Evolutionary conservation across 2,113 vertebrate genomes (phyloP), one percentile per base, ranked within the genome.

Genomic region (human (Homo sapiens)): DNA sequence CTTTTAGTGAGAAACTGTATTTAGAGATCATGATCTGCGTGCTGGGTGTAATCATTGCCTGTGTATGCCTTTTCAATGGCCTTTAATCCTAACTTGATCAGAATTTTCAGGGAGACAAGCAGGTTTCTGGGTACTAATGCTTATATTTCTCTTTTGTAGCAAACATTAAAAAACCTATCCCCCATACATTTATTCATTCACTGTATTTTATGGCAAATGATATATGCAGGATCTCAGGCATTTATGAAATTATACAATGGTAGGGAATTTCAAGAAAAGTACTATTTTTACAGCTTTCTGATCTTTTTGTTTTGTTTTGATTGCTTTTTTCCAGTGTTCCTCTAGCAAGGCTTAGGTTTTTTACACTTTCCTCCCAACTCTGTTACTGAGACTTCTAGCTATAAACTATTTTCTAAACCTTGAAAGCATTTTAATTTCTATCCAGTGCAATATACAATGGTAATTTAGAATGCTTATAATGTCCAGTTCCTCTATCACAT

Each of bases 91-190:
- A 73, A 81, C 64, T 75, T 61, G 70, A 81, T 89, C 27, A 79
- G 61, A 48, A 61, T 73, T 91, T 90, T 97, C 76, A 92, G 30
- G 55, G 86, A 85, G 22, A 48, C 6, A 40, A 78, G 43, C 50
- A 85, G 32, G 43, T 80, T 14, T 59, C 32, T 70, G 43, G 32
- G 17, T 81, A 14, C 61, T 72, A 12, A 38, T 3, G 11, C 55
- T 93, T 87, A 45, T 80, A 40, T 84, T 89, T 92, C 30, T 93
- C n/a, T 43, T 92, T 96, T 72, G 55, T 84, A 84, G 55, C 18
- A 93, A 18, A 90, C 10, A 57, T 55, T 80, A 89, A 57, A 91
- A 94, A 40, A 30, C 17, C 14, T 76, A 4, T 12, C 27, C 43
- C 61, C 55, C 6, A 17, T 18, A 55, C 14, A 20, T 78, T 91